These are phyloP conservation scores for Dascillus cervinus DNA, from an alignment of 2,888 invertebrate species.

Conservation along the genomic window DNA sequence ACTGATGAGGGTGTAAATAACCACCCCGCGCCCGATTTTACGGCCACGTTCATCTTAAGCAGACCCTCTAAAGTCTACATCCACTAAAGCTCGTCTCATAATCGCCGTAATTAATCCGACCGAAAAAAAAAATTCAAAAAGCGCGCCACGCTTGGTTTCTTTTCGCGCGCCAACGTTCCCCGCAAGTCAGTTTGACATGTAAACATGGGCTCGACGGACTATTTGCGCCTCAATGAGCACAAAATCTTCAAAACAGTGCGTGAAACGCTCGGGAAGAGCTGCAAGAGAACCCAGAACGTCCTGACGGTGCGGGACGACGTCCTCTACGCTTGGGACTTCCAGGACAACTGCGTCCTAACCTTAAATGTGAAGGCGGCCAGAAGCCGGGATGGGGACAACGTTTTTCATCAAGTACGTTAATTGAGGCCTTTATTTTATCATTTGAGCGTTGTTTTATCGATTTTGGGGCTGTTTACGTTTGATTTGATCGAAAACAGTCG, in stretches of 20 bases:
- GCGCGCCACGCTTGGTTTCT: neutral
- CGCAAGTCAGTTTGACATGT: conserved; percentile 1
- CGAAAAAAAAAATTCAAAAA: neutral
- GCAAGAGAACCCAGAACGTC: conserved; percentile 54
- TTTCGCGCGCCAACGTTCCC: neutral
- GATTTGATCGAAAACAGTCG: too few species aligned
- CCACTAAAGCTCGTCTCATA: conserved; percentile 38
- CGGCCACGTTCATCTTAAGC: conserved; percentile 35
- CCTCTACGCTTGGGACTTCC: conserved; percentile 59
- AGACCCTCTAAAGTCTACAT: conserved; percentile 37
- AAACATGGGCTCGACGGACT: conserved; percentile 53
- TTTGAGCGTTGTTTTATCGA: too few species aligned
- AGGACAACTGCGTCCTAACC: conserved; percentile 55
- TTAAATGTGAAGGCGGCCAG: conserved; percentile 50
- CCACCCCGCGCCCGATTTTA: conserved; percentile 36
- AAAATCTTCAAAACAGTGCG: conserved; percentile 54
- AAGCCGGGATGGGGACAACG: conserved; percentile 41
- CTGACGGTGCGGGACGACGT: conserved; percentile 58
- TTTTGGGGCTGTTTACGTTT: too few species aligned
- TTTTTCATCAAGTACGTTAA: conserved; percentile 52
- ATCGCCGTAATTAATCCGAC: too few species aligned
- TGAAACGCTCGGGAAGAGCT: conserved; percentile 46
- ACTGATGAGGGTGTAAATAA: conserved; percentile 62
- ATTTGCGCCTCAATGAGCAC: conserved; percentile 51
- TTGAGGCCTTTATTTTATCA: too few species aligned